Evolutionary conservation across 2,113 vertebrate genomes (phyloP), one percentile per base, ranked within the genome.

Genomic region (Heteronetta atricapilla): DNA sequence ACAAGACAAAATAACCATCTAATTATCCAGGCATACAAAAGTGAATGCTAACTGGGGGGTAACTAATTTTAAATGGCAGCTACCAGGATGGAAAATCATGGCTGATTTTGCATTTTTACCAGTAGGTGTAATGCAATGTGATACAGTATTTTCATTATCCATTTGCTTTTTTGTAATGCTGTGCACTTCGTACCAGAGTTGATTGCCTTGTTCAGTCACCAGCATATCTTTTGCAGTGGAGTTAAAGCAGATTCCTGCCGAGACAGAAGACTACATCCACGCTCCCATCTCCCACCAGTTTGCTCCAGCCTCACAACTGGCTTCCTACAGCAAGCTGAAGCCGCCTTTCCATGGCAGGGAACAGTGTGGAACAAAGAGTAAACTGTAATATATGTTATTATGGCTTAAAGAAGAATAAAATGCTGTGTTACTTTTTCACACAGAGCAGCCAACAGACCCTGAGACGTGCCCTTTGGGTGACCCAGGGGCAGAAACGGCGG

Each of bases 41-140:
- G 72, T n/a, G 5, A 92, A 50, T 38, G 59, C 86, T 58, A 44
- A 76, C 90, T 86, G 42, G 78, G 58, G 50, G 31, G 78, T 28
- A 77, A 88, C 68, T 82, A 73, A 95, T 96, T 96, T 91, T 96
- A 75, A 83, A 60, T 66, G 93, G 91, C 82, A 95, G 28, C 72
- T 42, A 89, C 67, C 70, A 44, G 72, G 68, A 87, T 81, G 59
- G 44, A 88, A 85, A 94, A 88, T 36, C 60, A 87, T n/a, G 33
- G 78, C 85, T 91, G 38, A 56, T 40, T 95, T 88, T 86, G 67
- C 85, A 53, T 87, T 89, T 82, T 80, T 92, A 38, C 38, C 52
- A 50, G 20, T 73, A 67, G 34, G 14, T 74, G 48, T 9, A 64
- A 75, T 40, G 62, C 29, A 59, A 33, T 8, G 20, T 23, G 70